Conservation (phyloP, 2,797 vertebrate genomes). For the Poeciliopsis gracilis region DNA sequence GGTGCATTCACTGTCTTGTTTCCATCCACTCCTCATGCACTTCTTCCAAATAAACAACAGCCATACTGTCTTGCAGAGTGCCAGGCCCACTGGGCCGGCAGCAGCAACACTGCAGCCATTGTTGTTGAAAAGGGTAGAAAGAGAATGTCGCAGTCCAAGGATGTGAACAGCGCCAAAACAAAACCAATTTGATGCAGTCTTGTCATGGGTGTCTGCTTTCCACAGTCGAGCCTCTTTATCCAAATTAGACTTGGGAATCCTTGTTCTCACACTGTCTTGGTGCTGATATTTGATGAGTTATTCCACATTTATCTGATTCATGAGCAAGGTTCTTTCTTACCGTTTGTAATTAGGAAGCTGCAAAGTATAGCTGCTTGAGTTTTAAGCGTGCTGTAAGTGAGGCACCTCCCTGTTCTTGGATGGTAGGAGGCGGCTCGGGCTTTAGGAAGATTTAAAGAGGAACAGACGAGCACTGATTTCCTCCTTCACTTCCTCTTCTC, state of each 20-base stretch:
- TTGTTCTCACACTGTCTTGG: neutral
- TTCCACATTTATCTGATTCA: neutral
- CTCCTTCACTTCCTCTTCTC: conserved; percentile 36
- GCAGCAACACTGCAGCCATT: conserved; percentile 71
- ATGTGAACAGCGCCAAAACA: conserved; percentile 51
- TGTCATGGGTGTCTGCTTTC: conserved; percentile 35
- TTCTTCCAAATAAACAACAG: conserved; percentile 67
- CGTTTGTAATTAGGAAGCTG: neutral
- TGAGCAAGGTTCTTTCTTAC: neutral
- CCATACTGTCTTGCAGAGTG: conserved; percentile 58
- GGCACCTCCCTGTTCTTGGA: neutral
- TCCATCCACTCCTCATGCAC: conserved; percentile 52
- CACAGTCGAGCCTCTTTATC: conserved; percentile 10
- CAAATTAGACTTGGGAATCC: neutral
- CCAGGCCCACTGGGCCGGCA: conserved; percentile 42
- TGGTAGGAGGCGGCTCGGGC: conserved; percentile 8
- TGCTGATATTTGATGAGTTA: neutral
- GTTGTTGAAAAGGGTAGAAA: conserved; percentile 62
- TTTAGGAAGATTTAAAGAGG: conserved; percentile 29
- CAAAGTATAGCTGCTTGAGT: no score
- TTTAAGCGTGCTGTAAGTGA: neutral
- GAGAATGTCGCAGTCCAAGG: conserved; percentile 53
- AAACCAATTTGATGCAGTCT: conserved; percentile 55
- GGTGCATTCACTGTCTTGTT: conserved; percentile 27
- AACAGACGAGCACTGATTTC: conserved; percentile 50